Percentiles rank a stretch among this genome's conserved stretches.
Evolutionary conservation across 2,888 invertebrate genomes (phyloP).

Genomic region (Ceramica pisi): DNA sequence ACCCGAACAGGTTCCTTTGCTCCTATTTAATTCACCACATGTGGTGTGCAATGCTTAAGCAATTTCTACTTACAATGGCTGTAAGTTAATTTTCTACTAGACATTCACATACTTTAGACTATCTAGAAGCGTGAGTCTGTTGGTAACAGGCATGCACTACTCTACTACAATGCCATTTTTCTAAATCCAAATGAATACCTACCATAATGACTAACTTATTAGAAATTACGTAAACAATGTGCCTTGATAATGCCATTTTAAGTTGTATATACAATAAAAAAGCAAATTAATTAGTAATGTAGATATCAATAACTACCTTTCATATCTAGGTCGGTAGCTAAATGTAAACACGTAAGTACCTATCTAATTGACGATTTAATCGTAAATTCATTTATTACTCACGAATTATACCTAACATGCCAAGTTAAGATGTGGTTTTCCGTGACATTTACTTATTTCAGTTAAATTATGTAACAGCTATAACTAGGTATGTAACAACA

Average conservation of each 20-base stretch:
- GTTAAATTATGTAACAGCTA: conserved; percentile 29
- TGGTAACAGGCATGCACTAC: background rate
- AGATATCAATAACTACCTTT: conserved; percentile 5
- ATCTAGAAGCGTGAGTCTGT: conserved; percentile 1
- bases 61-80: conserved; percentile 85
- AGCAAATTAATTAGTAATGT: background rate
- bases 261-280: conserved; percentile 1
- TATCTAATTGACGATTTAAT: conserved; percentile 32
- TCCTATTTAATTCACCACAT: conserved; percentile 88
- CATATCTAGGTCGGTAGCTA: background rate
- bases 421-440: conserved; percentile 21
- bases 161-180: background rate
- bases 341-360: background rate
- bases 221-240: background rate
- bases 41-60: conserved; percentile 85
- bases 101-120: conserved; percentile 3
- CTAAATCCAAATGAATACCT: background rate
- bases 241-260: background rate
- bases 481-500: conserved; percentile 6
- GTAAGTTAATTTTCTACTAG: conserved; percentile 76
- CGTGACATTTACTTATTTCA: conserved; percentile 46
- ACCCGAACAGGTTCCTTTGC: conserved; percentile 86
- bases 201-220: background rate
- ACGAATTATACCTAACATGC: conserved; percentile 6
- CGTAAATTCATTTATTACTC: conserved; percentile 34